Percentiles rank a stretch among this genome's conserved stretches.
Conservation (phyloP, 2,797 vertebrate species). For the Denticeps clupeoides region DNA sequence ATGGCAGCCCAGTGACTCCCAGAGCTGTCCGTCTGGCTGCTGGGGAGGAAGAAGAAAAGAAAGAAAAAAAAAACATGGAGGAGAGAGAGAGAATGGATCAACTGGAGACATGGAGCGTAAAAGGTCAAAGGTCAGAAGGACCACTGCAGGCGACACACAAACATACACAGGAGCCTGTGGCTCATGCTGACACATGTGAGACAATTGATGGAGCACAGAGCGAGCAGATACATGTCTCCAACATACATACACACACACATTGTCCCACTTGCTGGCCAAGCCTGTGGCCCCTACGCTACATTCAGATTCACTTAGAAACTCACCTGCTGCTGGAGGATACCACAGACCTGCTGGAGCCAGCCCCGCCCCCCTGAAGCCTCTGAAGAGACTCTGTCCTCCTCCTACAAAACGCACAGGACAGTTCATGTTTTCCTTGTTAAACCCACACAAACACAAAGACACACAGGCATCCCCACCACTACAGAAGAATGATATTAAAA, state of each 20-base stretch:
- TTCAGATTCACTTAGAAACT: not conserved
- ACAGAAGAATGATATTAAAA: too few species aligned
- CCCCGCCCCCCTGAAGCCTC: constrained; percentile 59
- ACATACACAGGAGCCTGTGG: constrained; percentile 16
- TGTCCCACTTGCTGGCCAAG: not conserved
- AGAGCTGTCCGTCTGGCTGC: constrained; percentile 96
- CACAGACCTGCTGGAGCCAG: constrained; percentile 70
- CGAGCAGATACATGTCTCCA: not conserved
- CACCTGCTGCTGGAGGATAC: constrained; percentile 78
- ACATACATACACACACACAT: not conserved
- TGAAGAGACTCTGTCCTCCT: constrained; percentile 38
- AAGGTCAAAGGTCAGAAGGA: constrained; percentile 24
- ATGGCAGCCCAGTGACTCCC: constrained; percentile 72
- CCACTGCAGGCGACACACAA: constrained; percentile 21
- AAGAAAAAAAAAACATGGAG: constrained; percentile 2
- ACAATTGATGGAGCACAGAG: too few species aligned
- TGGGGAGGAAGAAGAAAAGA: constrained; percentile 71
- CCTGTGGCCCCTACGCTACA: too few species aligned
- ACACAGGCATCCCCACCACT: constrained; percentile 28
- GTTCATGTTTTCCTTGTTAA: too few species aligned
- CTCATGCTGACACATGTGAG: constrained; percentile 16
- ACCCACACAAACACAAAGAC: constrained; percentile 16
- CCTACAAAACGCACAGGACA: constrained; percentile 44
- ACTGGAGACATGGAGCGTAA: constrained; percentile 9
- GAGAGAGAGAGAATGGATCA: constrained; percentile 6